Evolutionary conservation across 2,113 vertebrate genomes (phyloP), one percentile per base, ranked within the genome.

Genomic region (Marmota monax): DNA sequence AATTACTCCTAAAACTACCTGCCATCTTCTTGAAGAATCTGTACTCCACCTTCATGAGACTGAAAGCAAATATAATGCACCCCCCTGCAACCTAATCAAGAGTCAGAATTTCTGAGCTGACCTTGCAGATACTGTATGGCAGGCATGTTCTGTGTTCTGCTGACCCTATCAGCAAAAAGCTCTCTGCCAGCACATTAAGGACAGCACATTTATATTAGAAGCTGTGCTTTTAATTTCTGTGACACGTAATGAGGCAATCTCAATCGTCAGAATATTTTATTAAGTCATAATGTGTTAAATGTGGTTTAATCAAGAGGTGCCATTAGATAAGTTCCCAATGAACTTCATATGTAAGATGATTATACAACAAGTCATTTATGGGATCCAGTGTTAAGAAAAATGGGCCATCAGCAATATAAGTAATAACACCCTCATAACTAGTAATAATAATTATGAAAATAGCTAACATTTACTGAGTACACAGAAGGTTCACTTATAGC

Each of bases 181-280:
- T 94, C 95, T 91, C 87, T 92, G 13, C 56, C 65, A 92, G 61
- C 48, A 79, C 37, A 90, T 73, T 89, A 95, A 96, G 53, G 51
- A 93, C 23, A 86, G 73, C 48, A 78, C 69, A 90, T 63, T 94
- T 85, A 78, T 67, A 96, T 91, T 61, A 89, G 87, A 95, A 92
- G 87, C 96, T 89, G n/a, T 45, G 51, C 42, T 96, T 96, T 93
- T 96, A 96, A 97, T 97, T 88, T 96, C 95, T 80, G 67, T 94
- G 95, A 84, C 84, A 90, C 87, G 42, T 91, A 97, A 97, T 96
- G 87, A 96, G 79, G 79, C 83, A 84, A 7, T 94, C 78, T 96
- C 80, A 93, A 86, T 73, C 77, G 65, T 70, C 70, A 73, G 84
- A 93, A 80, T 96, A 94, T 96, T 96, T 96, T 94, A 96, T 89